Conservation (phyloP, 2,113 vertebrate species). For the Python bivittatus region DNA sequence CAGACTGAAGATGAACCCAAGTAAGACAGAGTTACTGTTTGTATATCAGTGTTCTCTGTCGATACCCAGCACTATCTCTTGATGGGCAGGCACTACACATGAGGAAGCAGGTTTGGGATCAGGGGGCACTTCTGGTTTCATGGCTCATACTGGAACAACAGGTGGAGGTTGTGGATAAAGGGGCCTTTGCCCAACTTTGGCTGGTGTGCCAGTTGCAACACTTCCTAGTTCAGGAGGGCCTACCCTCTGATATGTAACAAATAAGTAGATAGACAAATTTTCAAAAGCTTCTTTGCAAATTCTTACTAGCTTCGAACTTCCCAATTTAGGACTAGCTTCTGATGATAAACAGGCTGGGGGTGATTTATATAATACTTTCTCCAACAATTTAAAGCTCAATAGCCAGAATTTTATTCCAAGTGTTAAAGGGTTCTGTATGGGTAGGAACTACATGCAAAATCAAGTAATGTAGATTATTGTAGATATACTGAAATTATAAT, state of each 20-base stretch:
- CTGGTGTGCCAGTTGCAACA: neutral
- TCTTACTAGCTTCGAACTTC: constrained; percentile 4
- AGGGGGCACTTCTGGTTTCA: neutral
- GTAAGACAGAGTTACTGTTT: neutral
- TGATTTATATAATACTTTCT: neutral
- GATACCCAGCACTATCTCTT: neutral
- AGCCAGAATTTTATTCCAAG: neutral
- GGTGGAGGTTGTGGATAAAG: neutral
- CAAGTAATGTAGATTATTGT: neutral
- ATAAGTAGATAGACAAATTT: neutral
- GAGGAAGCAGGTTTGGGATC: neutral
- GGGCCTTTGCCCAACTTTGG: neutral
- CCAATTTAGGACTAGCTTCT: neutral
- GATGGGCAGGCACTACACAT: neutral
- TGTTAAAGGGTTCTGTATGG: neutral
- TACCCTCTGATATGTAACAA: neutral
- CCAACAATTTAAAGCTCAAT: neutral
- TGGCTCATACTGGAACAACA: neutral
- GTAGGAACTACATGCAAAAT: neutral
- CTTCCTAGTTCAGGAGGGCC: neutral
- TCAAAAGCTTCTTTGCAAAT: neutral
- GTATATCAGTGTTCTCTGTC: neutral
- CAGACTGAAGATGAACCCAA: neutral
- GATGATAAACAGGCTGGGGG: neutral
- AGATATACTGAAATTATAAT: neutral